These are phyloP conservation scores for Misgurnus anguillicaudatus DNA, from an alignment of 2,113 vertebrate genomes.

Conservation along the genomic window DNA sequence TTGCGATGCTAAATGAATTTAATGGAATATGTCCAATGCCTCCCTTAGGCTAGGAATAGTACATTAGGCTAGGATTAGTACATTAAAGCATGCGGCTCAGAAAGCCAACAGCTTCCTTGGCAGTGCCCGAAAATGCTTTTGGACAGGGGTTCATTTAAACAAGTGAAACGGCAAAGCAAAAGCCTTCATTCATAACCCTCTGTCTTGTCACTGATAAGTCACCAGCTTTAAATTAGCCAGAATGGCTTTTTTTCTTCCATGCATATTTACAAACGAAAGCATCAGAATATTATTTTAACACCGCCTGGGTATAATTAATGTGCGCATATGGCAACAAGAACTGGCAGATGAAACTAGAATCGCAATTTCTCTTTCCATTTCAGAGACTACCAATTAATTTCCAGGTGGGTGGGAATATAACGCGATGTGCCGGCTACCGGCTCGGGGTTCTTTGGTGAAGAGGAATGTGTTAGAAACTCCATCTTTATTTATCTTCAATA, in stretches of 20 bases:
- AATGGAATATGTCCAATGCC: neutral
- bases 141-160: neutral
- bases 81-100: neutral
- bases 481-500: constrained; percentile 14
- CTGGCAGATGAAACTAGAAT: constrained; percentile 28
- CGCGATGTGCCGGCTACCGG: neutral
- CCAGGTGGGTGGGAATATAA: constrained; percentile 43
- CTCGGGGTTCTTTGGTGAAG: constrained; percentile 9
- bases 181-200: neutral
- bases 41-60: neutral
- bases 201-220: constrained; percentile 12
- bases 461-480: constrained; percentile 27
- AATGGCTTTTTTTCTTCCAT: neutral
- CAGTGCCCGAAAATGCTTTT: neutral
- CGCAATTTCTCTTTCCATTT: constrained; percentile 16
- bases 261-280: neutral
- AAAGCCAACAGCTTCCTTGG: neutral
- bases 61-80: too few relatives aligned
- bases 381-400: constrained; percentile 37
- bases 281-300: constrained; percentile 18
- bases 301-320: constrained; percentile 5
- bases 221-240: neutral
- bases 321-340: constrained; percentile 21
- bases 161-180: neutral
- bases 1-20: neutral